These are phyloP conservation scores for Megaleporinus macrocephalus DNA, from an alignment of 2,113 vertebrate species.

Conservation along the genomic window DNA sequence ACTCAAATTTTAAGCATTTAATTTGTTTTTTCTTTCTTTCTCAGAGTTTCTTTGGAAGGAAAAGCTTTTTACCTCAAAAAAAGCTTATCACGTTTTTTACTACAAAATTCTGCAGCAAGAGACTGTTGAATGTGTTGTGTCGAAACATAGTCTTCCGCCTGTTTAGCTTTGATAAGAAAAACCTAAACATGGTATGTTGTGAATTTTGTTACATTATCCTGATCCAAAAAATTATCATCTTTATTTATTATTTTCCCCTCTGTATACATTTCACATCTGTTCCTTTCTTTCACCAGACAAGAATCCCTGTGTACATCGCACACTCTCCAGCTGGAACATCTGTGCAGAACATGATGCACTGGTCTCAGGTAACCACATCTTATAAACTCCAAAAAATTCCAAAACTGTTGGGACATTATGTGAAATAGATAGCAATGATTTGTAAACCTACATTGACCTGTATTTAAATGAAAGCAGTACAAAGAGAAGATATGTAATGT, in stretches of 20 bases:
- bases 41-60: conserved; percentile 84
- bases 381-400: too few relatives aligned
- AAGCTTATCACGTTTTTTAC: conserved; percentile 81
- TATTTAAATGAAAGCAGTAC: too few relatives aligned
- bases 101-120: conserved; percentile 80
- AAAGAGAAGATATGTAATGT: too few relatives aligned
- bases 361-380: conserved; percentile 85
- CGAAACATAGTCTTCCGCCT: conserved; percentile 85
- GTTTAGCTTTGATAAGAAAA: conserved; percentile 85
- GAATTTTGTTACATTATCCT: neutral
- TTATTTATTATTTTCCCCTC: too few relatives aligned
- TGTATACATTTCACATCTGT: neutral
- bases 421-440: too few relatives aligned
- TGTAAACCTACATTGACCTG: too few relatives aligned
- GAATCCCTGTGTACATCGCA: conserved; percentile 89
- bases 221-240: neutral
- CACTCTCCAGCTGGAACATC: conserved; percentile 93
- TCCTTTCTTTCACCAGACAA: conserved; percentile 78
- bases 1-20: neutral
- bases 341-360: conserved; percentile 95
- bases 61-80: conserved; percentile 80
- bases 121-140: conserved; percentile 78
- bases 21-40: neutral
- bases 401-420: too few relatives aligned
- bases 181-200: conserved; percentile 87